phyloP scores from a whole-genome alignment of 2,797 vertebrate species.

The Pelodytes ibericus region DNA sequence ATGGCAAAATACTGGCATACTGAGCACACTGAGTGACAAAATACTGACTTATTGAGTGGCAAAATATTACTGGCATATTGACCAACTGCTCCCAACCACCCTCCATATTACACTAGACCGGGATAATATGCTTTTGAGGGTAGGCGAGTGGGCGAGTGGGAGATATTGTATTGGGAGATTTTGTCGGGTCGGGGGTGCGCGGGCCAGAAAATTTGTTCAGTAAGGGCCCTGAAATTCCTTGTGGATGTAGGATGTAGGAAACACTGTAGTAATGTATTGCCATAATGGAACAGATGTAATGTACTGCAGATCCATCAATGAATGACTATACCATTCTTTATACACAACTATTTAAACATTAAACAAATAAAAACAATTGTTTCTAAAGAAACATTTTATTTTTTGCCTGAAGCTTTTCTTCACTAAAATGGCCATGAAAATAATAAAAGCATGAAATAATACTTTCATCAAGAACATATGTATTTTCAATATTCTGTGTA shows the following conservation, averaged over 20 bases:
- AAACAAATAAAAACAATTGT: constrained; percentile 18
- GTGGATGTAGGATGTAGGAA: constrained; percentile 34
- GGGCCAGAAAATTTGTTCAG: no score
- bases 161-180: no score
- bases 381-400: constrained; percentile 22
- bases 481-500: constrained; percentile 5
- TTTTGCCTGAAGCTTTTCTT: constrained; percentile 37
- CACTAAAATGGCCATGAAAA: constrained; percentile 12
- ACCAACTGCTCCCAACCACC: no score
- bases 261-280: constrained; percentile 46
- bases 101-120: no score
- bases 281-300: constrained; percentile 45
- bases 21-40: no score
- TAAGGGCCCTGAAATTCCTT: no score
- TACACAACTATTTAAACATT: constrained; percentile 11
- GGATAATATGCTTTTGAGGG: no score
- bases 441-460: constrained; percentile 24
- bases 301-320: constrained; percentile 36
- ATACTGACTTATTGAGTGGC: no score
- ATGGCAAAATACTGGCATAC: no score
- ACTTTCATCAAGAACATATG: constrained; percentile 18
- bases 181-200: no score
- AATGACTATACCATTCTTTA: constrained; percentile 8
- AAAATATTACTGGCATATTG: no score
- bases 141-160: no score